A percentile compares a stretch with the other conserved stretches of the same genome.
Conservation (phyloP, 2,888 invertebrate species). For the Agrochola macilenta region DNA sequence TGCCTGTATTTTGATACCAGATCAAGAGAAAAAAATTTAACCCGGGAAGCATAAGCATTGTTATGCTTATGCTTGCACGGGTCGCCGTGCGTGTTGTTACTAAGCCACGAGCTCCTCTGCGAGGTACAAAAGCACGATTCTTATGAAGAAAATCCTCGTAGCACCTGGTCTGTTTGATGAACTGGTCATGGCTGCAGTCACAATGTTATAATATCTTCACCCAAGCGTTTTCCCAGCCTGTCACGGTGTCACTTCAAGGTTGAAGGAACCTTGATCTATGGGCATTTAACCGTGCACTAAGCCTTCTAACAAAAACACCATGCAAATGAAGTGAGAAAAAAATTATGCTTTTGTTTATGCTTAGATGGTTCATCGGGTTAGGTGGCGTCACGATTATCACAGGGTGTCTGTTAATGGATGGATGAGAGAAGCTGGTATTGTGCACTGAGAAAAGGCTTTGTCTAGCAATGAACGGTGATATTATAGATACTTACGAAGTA, state of each 20-base stretch:
- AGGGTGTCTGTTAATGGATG: background rate
- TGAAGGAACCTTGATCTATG: constrained; percentile 3
- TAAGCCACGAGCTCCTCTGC: too few species aligned
- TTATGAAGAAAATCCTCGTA: background rate
- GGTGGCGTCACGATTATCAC: background rate
- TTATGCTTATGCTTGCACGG: too few species aligned
- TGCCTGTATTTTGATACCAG: too few species aligned
- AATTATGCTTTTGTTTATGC: background rate
- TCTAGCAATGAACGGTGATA: background rate
- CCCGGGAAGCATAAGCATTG: too few species aligned
- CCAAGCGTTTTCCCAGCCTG: background rate
- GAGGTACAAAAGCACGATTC: too few species aligned
- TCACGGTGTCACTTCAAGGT: constrained; percentile 15
- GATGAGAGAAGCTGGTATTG: background rate
- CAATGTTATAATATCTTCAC: background rate
- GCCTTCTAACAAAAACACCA: constrained; percentile 41
- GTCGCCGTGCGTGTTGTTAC: too few species aligned
- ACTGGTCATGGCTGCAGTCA: too few species aligned
- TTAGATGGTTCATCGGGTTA: background rate
- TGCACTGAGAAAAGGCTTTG: background rate
- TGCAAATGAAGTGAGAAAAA: constrained; percentile 16
- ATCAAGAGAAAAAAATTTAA: too few species aligned
- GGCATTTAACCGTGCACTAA: constrained; percentile 10
- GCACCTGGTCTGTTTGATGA: background rate
- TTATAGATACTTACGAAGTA: background rate